Base-by-base conservation (phyloP, 2,888 invertebrate genomes). In the Yponomeuta malinellus region DNA sequence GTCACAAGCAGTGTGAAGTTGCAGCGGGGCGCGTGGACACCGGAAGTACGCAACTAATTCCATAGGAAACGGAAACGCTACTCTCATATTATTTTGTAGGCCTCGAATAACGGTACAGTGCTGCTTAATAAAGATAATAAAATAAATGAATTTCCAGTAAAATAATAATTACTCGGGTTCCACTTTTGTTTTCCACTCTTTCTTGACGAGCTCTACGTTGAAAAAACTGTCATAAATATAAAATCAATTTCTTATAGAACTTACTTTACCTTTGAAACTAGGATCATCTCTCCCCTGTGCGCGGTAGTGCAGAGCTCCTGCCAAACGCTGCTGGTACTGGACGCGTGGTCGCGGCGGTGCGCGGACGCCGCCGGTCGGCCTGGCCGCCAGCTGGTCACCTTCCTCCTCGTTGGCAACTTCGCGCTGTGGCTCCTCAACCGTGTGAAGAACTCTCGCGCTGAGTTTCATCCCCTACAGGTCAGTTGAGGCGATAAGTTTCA, bases 391-490 rank as follows among this genome's bases (percentile, higher is more conserved):
- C 86, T 95, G 71, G 93, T 96, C 70, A 96, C 95, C 0, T 95
- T 96, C 79, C 89, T 96, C 0, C 89, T 94, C 12, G 93, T 94
- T 0, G 92, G 93, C 12, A 94, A 94, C 81, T 93, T 95, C 67
- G 95, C 95, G 1, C 87, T 95, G 72, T 95, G 94, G 94, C 93
- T 94, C n/a, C 92, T 96, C 9, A 95, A 95, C 77, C 93, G 95
- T 10, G 90, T 95, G 71, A 95, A 95, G 80, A 95, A 95, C 74
- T 93, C 94, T 1, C 87, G 95, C 66, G 94, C 95, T 0, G 94
- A 95, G 73, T 95, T 94, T 59, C 94, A 95, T 78, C 95, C 95
- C 0, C 85, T 94, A 69, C 95, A 95, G 85, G 92, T 90, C 72
- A 59, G 63, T 67, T 43, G 10, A 48, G 23, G 10, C 6, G 37